Evolutionary conservation across 2,797 vertebrate species (phyloP), one percentile per base, ranked within the genome.

Genomic region (Hozukius guyotensis): DNA sequence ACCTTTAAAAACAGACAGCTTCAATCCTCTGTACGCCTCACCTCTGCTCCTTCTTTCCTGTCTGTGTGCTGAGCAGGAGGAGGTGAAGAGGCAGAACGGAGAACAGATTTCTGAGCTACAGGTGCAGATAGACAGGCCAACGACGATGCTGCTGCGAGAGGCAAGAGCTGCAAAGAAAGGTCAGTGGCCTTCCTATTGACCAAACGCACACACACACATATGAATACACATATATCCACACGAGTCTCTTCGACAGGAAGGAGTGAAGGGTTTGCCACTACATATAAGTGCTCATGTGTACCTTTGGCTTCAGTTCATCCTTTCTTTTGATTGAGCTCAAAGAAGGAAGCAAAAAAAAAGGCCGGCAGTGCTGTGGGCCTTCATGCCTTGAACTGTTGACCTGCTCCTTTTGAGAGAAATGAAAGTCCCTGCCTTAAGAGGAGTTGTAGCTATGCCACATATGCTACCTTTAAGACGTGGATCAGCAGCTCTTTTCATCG

Each of bases 1-100:
- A 95, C 94, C 90, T 94, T 94, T 92, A 92, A 92, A 94, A 90
- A 93, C 90, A 91, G 90, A 89, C 83, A 31, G 78, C 85, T 90
- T 87, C 90, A 86, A 87, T 93, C 87, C 92, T 89, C 90, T 64
- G 77, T 73, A 69, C n/a, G 59, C 85, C 83, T 91, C 91, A 92
- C 92, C 89, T 91, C 77, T 82, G 77, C 81, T 62, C 82, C 59
- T 20, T 78, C 61, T 75, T 52, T 68, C 29, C 65, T 74, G 49
- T 78, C 32, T 82, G 69, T 83, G 84, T 88, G 82, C 81, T 78
- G 82, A 88, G 85, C 84, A 93, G 90, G 73, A 88, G 68, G 92
- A 93, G 74, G 88, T 87, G 78, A 79, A 84, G 73, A 86, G 68
- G 57, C 80, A 90, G 75, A 93, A 88, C 14, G 84, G 91, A 69